These are phyloP conservation scores for Metaphire vulgaris DNA, from an alignment of 1,140 invertebrate genomes.

Conservation along the genomic window DNA sequence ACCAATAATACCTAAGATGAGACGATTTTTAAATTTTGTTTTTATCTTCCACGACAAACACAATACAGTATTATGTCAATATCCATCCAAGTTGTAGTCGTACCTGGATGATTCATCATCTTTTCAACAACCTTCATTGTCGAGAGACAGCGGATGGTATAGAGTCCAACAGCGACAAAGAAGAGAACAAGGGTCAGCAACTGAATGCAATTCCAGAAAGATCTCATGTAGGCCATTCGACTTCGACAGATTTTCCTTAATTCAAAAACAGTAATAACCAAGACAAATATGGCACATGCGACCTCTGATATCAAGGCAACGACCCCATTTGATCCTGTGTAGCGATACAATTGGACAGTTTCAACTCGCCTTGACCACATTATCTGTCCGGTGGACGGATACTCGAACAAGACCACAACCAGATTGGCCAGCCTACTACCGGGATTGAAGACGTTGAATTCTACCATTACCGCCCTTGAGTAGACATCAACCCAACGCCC, in stretches of 20 bases:
- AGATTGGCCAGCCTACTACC: constrained; percentile 60
- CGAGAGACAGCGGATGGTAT: background rate
- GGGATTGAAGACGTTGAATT: constrained; percentile 63
- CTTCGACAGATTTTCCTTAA: background rate
- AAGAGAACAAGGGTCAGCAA: background rate
- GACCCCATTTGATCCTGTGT: background rate
- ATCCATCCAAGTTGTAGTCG: no score
- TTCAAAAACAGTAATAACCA: background rate
- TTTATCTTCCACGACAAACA: no score
- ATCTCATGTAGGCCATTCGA: background rate
- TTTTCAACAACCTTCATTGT: background rate
- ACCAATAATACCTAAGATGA: no score
- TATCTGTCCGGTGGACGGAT: background rate
- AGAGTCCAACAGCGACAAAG: background rate
- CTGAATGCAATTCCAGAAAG: background rate
- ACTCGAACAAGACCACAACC: background rate
- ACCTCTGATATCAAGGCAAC: background rate
- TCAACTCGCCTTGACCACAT: background rate
- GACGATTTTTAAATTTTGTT: no score
- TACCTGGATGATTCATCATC: background rate
- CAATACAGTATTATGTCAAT: no score
- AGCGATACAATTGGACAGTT: background rate
- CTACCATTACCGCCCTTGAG: constrained; percentile 60
- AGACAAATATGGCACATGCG: background rate
- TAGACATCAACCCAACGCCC: constrained; percentile 58